Percentiles rank a stretch among this genome's conserved stretches.
Conservation (phyloP, 2,113 vertebrate genomes). For the Peromyscus polionotus region DNA sequence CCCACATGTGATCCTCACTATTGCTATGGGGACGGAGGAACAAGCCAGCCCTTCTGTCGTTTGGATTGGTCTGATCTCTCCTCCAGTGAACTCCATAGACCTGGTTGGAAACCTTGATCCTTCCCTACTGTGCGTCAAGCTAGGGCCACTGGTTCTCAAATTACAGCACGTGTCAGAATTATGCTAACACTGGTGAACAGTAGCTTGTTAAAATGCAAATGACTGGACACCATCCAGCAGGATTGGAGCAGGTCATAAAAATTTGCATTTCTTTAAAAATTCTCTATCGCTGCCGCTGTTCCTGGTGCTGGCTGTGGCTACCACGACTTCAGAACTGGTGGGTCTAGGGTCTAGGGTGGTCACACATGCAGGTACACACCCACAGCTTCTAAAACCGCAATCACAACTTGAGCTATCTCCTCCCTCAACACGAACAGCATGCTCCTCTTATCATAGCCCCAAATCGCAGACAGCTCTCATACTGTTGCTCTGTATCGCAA, state of each 20-base stretch:
- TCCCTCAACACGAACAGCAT: not conserved
- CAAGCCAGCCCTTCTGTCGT: not conserved
- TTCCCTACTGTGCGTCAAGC: not conserved
- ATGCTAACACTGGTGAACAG: not conserved
- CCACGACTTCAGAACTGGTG: not conserved
- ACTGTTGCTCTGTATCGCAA: not conserved
- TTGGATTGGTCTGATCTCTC: not conserved
- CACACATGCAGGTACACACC: not conserved
- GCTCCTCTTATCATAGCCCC: not conserved
- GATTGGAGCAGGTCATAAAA: not conserved
- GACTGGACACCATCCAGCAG: not conserved
- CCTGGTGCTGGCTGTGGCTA: not conserved
- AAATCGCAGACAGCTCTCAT: not conserved
- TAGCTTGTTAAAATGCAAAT: conserved; percentile 1
- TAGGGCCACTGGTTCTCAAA: not conserved
- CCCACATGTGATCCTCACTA: not conserved
- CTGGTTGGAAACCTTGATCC: not conserved
- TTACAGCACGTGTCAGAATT: not conserved
- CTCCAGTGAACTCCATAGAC: not conserved
- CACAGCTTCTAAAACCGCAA: not conserved
- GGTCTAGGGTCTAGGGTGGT: not conserved
- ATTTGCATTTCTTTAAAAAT: conserved; percentile 46
- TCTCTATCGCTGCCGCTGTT: not conserved
- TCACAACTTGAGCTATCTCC: not conserved
- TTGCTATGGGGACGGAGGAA: not conserved